Evolutionary conservation across 2,888 invertebrate genomes (phyloP).

Genomic region (Gari tellinella): DNA sequence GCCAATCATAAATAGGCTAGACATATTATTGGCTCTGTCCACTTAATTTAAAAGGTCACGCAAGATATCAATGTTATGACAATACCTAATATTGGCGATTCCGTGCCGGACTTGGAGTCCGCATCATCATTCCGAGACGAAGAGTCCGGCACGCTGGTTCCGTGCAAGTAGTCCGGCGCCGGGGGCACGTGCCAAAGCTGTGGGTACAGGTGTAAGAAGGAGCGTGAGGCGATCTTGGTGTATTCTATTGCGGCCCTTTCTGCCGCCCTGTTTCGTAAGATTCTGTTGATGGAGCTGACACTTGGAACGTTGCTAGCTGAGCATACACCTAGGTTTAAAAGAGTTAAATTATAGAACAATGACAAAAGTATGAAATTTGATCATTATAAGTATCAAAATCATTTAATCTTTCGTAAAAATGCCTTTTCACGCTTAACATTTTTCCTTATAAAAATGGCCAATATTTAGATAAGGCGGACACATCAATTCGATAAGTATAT

Average conservation of each 20-base stretch:
- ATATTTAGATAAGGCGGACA: no score
- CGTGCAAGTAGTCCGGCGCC: slow-evolving; percentile 34
- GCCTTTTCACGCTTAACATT: no score
- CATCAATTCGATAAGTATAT: no score
- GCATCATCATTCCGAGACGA: slow-evolving; percentile 6
- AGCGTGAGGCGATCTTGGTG: slow-evolving; percentile 86
- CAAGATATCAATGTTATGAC: no score
- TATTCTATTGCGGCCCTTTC: slow-evolving; percentile 98
- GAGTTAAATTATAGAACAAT: no score
- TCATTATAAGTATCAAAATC: no score
- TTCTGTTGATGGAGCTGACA: slow-evolving; percentile 98
- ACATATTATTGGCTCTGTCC: no score
- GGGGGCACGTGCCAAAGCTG: slow-evolving; percentile 56
- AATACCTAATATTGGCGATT: slow-evolving; percentile 17
- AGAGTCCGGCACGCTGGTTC: slow-evolving; percentile 17
- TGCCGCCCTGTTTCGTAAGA: slow-evolving; percentile 96
- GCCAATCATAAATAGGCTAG: no score
- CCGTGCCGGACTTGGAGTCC: not conserved
- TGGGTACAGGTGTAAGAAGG: slow-evolving; percentile 57
- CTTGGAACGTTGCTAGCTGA: slow-evolving; percentile 98
- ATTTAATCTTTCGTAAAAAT: no score
- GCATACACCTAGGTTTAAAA: slow-evolving; percentile 89
- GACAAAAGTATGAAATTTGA: no score
- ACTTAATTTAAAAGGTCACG: no score
- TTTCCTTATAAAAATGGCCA: no score